phyloP scores from a whole-genome alignment of 2,797 vertebrate genomes.

The Pantherophis alleghaniensis region DNA sequence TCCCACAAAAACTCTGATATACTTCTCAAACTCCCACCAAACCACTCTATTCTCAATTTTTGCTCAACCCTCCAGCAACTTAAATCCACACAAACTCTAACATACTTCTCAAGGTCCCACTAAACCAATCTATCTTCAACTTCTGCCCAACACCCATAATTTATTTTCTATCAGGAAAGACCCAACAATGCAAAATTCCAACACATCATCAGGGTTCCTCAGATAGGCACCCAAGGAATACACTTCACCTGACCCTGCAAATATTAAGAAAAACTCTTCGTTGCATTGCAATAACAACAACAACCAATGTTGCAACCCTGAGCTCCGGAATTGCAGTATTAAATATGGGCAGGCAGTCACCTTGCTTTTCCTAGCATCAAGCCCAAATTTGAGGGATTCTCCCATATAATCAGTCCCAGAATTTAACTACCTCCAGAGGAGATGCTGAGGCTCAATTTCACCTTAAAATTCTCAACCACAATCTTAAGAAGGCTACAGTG shows the following conservation, averaged over 20 bases:
- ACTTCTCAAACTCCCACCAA: not conserved
- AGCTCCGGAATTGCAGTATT: not conserved
- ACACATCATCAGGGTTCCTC: not conserved
- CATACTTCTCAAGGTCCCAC: no score
- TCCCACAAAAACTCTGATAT: not conserved
- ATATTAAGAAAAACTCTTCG: not conserved
- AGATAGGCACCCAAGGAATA: no score
- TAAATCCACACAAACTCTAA: not conserved
- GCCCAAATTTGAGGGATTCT: not conserved
- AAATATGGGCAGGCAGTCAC: not conserved
- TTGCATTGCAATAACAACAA: no score
- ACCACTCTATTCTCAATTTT: no score
- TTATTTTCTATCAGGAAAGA: not conserved
- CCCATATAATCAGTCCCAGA: no score
- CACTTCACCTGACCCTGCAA: not conserved
- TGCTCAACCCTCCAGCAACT: not conserved
- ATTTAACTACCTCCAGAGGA: no score
- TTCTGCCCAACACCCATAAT: not conserved
- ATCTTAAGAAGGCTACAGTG: not conserved
- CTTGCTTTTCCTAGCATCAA: not conserved
- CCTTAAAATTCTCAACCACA: not conserved
- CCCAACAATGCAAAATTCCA: not conserved
- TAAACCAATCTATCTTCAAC: not conserved
- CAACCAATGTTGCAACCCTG: not conserved
- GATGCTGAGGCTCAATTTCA: not conserved